These are phyloP conservation scores for Balaeniceps rex DNA, from an alignment of 2,113 vertebrate genomes.

Conservation along the genomic window DNA sequence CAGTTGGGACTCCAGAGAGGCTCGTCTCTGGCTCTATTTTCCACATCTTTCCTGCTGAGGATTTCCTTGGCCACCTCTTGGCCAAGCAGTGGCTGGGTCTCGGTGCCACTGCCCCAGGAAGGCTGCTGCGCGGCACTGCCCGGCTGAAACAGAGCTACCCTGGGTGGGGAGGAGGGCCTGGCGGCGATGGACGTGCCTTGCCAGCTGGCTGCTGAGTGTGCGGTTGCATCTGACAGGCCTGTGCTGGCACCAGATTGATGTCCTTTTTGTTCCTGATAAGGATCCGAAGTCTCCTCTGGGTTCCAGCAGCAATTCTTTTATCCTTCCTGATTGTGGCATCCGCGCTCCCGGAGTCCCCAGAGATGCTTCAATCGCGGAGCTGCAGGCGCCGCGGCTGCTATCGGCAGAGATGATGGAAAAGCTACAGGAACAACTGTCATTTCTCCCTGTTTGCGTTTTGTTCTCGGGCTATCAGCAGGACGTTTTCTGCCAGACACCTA, in stretches of 20 bases:
- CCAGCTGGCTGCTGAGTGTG: background rate
- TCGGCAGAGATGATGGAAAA: conserved; percentile 62
- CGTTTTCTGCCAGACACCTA: conserved; percentile 54
- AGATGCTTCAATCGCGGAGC: conserved; percentile 51
- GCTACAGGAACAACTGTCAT: conserved; percentile 68
- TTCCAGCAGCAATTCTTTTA: conserved; percentile 64
- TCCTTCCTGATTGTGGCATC: conserved; percentile 61
- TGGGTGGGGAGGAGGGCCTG: background rate
- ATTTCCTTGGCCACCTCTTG: background rate
- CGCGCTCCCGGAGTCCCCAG: background rate
- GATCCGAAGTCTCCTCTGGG: conserved; percentile 59
- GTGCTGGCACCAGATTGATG: conserved; percentile 55
- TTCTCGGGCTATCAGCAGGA: conserved; percentile 54
- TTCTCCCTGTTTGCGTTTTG: conserved; percentile 62
- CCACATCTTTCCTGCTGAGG: background rate
- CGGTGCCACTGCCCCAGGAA: background rate
- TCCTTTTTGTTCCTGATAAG: conserved; percentile 68
- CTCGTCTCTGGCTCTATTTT: background rate
- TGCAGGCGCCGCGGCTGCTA: conserved; percentile 49
- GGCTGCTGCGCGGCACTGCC: background rate
- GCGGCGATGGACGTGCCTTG: background rate
- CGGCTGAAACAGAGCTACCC: background rate
- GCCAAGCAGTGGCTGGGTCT: background rate
- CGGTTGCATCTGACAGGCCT: background rate
- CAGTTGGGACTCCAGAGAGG: background rate